Percentiles rank a stretch among this genome's conserved stretches.
These are phyloP conservation scores for Ormyrus thymus DNA, from an alignment of 2,888 invertebrate genomes.

Conservation along the genomic window DNA sequence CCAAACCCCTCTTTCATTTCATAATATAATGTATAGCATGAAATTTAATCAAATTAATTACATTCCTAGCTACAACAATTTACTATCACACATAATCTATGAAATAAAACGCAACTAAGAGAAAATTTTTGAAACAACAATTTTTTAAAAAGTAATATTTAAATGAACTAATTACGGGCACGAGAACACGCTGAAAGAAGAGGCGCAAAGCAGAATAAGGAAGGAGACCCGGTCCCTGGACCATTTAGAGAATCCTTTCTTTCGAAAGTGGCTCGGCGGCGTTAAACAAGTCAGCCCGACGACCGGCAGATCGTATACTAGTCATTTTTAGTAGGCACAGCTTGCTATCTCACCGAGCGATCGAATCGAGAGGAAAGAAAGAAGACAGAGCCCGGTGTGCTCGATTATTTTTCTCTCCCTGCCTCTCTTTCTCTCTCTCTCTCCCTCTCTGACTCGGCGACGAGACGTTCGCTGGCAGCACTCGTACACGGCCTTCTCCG, in stretches of 20 bases:
- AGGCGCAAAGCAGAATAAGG: background rate
- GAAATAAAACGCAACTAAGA: too few species aligned
- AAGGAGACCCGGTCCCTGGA: background rate
- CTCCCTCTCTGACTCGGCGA: too few species aligned
- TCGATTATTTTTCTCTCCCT: slow-evolving; percentile 35
- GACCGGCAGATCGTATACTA: slow-evolving; percentile 56
- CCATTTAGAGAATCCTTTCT: slow-evolving; percentile 19
- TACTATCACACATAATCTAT: too few species aligned
- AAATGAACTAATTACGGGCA: too few species aligned
- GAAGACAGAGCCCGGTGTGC: slow-evolving; percentile 34
- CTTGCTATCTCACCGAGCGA: slow-evolving; percentile 53
- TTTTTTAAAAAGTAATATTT: too few species aligned
- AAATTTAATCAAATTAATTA: too few species aligned
- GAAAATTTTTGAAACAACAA: too few species aligned
- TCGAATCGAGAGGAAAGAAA: slow-evolving; percentile 41
- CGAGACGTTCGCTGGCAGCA: too few species aligned
- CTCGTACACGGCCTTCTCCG: slow-evolving; percentile 34
- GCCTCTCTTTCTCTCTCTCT: too few species aligned
- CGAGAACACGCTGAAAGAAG: too few species aligned
- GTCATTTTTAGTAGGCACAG: slow-evolving; percentile 57
- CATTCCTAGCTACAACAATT: background rate
- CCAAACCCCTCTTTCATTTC: background rate
- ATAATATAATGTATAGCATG: too few species aligned
- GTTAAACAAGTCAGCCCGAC: slow-evolving; percentile 57
- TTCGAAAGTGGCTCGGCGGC: slow-evolving; percentile 31